These are phyloP conservation scores for Ichneumoninae sp. DNA, from an alignment of 2,888 invertebrate species.

Conservation along the genomic window DNA sequence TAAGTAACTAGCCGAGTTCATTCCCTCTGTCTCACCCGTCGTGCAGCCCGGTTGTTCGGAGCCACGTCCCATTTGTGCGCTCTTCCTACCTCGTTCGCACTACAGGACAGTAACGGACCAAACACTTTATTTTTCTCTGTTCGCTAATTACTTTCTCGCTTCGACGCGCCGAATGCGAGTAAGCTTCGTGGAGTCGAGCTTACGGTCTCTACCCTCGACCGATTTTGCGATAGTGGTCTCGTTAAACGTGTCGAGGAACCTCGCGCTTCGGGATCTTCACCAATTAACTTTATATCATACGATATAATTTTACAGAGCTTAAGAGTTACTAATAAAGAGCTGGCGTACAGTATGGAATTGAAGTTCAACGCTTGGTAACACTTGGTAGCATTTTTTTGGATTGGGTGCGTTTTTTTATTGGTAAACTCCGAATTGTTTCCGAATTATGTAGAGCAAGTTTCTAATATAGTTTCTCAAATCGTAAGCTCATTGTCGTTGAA, in stretches of 20 bases:
- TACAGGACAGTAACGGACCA: constrained; percentile 6
- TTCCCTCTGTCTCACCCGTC: background rate
- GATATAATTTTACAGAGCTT: background rate
- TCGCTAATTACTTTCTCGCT: constrained; percentile 60
- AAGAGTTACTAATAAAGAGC: background rate
- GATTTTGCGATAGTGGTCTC: background rate
- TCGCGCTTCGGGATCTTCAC: constrained; percentile 11
- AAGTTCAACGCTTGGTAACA: background rate
- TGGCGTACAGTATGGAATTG: background rate
- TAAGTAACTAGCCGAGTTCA: constrained; percentile 31
- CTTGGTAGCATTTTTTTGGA: too few relatives aligned
- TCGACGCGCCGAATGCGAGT: constrained; percentile 34
- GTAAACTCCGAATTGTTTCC: background rate
- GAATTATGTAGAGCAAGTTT: too few relatives aligned
- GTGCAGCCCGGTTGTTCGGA: background rate
- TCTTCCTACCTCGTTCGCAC: constrained; percentile 43
- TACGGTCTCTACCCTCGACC: background rate
- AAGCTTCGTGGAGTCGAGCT: constrained; percentile 33
- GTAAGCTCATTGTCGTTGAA: too few relatives aligned
- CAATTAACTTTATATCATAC: constrained; percentile 42
- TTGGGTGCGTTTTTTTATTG: too few relatives aligned
- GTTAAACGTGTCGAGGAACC: background rate
- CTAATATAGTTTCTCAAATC: too few relatives aligned
- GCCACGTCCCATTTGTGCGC: constrained; percentile 12
- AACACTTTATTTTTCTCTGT: constrained; percentile 45